Evolutionary conservation across 2,113 vertebrate genomes (phyloP).

Genomic region (Progne subis): DNA sequence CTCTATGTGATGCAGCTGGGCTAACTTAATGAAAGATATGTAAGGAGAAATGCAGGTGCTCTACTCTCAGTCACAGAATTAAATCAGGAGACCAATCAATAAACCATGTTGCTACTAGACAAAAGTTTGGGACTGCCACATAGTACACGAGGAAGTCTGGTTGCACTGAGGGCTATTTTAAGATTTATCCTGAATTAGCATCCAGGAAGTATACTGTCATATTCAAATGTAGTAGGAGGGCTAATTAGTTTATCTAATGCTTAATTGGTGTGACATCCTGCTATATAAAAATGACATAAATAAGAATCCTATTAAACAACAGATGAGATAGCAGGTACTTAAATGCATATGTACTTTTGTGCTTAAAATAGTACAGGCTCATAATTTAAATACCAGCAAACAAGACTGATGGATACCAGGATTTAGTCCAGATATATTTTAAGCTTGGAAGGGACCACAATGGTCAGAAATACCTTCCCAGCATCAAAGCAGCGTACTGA

Average conservation of each 20-base stretch:
- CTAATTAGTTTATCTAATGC: not conserved
- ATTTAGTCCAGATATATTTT: not conserved
- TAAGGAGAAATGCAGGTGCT: not conserved
- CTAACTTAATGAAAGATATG: not conserved
- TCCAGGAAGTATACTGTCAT: not conserved
- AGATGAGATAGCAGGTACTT: not conserved
- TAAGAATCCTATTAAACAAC: not conserved
- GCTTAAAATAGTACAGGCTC: not conserved
- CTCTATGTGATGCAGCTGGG: not conserved
- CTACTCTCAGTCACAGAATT: not conserved
- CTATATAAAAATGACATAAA: not conserved
- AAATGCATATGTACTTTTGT: not conserved
- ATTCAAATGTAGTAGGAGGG: not conserved
- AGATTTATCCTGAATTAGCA: not conserved
- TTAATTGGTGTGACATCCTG: not conserved
- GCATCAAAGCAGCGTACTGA: rapidly evolving
- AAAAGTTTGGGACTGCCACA: not conserved
- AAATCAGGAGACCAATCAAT: not conserved
- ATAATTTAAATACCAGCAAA: not conserved
- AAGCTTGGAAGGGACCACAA: not conserved
- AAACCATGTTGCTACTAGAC: not conserved
- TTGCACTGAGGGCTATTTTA: not conserved
- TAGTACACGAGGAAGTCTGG: not conserved
- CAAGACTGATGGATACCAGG: not conserved
- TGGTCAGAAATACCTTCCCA: not conserved